Base-by-base conservation (phyloP, 1,140 invertebrate species). In the Delia radicum region DNA sequence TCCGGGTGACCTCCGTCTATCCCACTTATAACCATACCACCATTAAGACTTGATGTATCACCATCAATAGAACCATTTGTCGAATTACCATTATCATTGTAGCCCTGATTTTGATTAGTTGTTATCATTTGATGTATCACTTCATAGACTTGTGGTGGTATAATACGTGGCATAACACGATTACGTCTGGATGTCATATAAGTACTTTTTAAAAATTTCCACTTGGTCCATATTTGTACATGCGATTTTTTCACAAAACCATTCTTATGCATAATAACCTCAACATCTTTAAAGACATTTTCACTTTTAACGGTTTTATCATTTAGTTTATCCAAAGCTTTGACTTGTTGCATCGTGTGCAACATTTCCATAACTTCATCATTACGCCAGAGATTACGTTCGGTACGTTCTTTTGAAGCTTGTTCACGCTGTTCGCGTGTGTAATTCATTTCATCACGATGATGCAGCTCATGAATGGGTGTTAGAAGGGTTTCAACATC, bases 181-280 rank as follows among this genome's bases (percentile, higher is more conserved):
- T 78, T 78, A 0, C 84, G 79, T 6, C 77, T 81, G 4, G 83
- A 82, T 2, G 84, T 85, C 65, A 81, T 85, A 21, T 85, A 85
- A 1, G 84, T 84, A 6, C 83, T 85, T 76, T 85, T 85, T 2
- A 85, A 77, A 73, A 85, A 85, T 78, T 85, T 85, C 84, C 84
- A 85, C 26, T 85, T 85, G 13, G 84, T 85, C 83, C 83, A 85
- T 71, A 85, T 85, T 76, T 85, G 84, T 7, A 83, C 78, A 72
- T 80, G 80, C 0, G 84, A 83, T 69, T 85, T 85, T 24, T 85
- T 85, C 6, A 79, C 76, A 46, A 79, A 83, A 15, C 84, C 84
- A 61, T 82, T 81, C 55, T 71, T 78, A 24, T 78, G 78, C 84
- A 85, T 85, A n/a, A 80, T 61, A 15, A 79, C 74, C 28, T 85